Conservation (phyloP, 2,888 invertebrate genomes). For the Drosophila parthenogenetica region DNA sequence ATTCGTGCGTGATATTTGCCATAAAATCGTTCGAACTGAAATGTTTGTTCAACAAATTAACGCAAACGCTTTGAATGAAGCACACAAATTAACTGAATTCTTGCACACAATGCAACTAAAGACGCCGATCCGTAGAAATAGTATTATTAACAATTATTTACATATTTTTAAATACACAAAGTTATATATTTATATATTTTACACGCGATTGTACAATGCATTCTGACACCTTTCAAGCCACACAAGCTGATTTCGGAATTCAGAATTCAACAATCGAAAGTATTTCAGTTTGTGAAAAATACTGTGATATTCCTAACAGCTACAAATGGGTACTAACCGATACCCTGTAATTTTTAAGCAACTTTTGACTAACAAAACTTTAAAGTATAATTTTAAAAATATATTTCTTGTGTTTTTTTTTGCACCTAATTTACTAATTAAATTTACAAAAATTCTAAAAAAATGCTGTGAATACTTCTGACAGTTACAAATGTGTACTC, state of each 20-base stretch:
- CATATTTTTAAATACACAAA: neutral
- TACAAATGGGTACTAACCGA: neutral
- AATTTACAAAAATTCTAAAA: no score
- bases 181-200: neutral
- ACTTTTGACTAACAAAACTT: neutral
- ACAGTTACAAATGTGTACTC: no score
- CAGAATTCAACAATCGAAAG: conserved; percentile 5
- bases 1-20: conserved; percentile 66
- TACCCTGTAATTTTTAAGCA: neutral
- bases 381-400: no score
- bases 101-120: conserved; percentile 59
- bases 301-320: neutral
- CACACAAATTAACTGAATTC: conserved; percentile 63
- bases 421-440: no score
- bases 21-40: conserved; percentile 41
- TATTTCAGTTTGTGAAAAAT: conserved; percentile 1
- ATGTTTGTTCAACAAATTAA: conserved; percentile 72
- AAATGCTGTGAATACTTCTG: no score
- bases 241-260: conserved; percentile 7
- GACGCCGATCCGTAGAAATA: conserved; percentile 37
- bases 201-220: conserved; percentile 33
- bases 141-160: conserved; percentile 22
- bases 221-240: conserved; percentile 51
- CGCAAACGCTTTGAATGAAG: conserved; percentile 55
- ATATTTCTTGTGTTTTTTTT: no score